Percentiles rank a stretch among this genome's conserved stretches.
These are phyloP conservation scores for Bothrops jararaca DNA, from an alignment of 2,113 vertebrate genomes.

Conservation along the genomic window DNA sequence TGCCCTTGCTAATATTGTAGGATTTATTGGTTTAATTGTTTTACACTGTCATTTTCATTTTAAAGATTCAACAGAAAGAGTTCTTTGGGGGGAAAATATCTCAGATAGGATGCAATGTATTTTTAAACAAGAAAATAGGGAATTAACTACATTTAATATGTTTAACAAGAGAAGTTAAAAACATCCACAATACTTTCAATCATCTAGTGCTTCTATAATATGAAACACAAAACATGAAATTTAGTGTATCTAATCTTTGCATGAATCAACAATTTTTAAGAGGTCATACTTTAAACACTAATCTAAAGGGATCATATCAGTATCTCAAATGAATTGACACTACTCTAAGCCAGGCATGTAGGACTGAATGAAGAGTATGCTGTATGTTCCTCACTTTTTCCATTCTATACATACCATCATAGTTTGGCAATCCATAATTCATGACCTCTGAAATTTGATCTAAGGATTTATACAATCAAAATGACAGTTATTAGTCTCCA, in stretches of 20 bases:
- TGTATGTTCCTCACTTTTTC: not conserved
- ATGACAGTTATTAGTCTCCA: slow-evolving; percentile 1
- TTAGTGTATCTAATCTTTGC: not conserved
- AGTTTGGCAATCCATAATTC: not conserved
- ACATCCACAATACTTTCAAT: not conserved
- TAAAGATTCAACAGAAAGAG: not conserved
- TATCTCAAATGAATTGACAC: not conserved
- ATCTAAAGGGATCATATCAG: not conserved
- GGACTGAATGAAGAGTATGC: not conserved
- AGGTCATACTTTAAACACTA: not conserved
- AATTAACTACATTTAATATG: not conserved
- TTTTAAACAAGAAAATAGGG: accelerated
- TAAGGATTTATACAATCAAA: slow-evolving; percentile 6
- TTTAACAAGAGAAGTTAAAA: not conserved
- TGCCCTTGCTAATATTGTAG: not conserved
- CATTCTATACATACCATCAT: not conserved
- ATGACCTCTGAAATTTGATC: not conserved
- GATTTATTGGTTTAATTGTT: not conserved
- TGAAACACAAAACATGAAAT: slow-evolving; percentile 14
- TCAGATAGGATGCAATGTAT: not conserved
- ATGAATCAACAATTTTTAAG: not conserved
- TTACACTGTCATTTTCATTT: not conserved
- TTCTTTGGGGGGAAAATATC: not conserved
- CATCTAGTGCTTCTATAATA: not conserved
- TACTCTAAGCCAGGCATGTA: not conserved